A percentile compares a stretch with the other conserved stretches of the same genome.
These are phyloP conservation scores for Odocoileus virginianus DNA, from an alignment of 2,113 vertebrate species.

Conservation along the genomic window DNA sequence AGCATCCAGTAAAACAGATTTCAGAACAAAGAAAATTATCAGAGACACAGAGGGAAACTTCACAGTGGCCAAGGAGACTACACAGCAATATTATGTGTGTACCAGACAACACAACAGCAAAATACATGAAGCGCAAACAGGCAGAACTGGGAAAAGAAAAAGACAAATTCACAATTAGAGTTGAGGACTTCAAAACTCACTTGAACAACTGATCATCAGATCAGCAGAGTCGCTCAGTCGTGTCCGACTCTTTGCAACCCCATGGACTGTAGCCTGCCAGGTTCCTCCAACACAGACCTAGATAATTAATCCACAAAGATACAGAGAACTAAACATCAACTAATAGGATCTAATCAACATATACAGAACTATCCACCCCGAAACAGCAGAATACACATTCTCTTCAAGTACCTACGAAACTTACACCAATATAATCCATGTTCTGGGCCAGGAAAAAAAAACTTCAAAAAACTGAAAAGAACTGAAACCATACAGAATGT, in stretches of 20 bases:
- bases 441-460: neutral
- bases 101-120: neutral
- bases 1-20: neutral
- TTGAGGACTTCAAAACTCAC: neutral
- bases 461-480: neutral
- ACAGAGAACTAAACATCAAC: neutral
- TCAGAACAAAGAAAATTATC: neutral
- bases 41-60: neutral
- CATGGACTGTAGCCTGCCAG: neutral
- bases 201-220: neutral
- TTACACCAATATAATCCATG: fast-evolving
- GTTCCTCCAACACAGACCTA: neutral
- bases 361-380: no score
- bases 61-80: neutral
- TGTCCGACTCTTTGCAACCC: neutral
- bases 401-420: neutral
- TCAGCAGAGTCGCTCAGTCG: neutral
- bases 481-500: no score
- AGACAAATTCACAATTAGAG: neutral
- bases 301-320: neutral
- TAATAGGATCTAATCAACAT: neutral
- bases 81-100: fast-evolving
- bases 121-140: fast-evolving
- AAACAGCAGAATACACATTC: neutral
- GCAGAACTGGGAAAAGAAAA: fast-evolving